Conservation (phyloP, 2,888 invertebrate species). For the Azorinus chamasolen region DNA sequence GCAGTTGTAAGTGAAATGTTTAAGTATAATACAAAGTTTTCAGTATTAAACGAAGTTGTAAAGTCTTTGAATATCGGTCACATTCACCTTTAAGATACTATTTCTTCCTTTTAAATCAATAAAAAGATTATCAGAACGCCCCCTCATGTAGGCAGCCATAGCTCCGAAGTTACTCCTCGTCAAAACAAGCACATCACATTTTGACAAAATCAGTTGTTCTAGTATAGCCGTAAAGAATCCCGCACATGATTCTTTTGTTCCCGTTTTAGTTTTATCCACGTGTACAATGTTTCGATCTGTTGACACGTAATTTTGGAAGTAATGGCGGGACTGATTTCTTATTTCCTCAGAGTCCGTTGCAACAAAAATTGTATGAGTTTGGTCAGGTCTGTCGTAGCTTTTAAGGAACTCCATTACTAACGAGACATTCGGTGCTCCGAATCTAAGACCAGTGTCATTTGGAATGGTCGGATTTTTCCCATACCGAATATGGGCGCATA, state of each 20-base stretch:
- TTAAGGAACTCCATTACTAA: conserved; percentile 20
- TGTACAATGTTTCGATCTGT: conserved; percentile 26
- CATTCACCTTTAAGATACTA: conserved; percentile 1
- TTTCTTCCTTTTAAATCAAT: conserved; percentile 7
- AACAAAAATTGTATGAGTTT: conserved; percentile 27
- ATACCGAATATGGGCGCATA: conserved; percentile 45
- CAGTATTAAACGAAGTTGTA: conserved; percentile 14
- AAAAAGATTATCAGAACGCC: conserved; percentile 15
- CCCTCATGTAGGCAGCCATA: conserved; percentile 37
- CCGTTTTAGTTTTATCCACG: conserved; percentile 13
- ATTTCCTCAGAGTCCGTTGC: conserved; percentile 47
- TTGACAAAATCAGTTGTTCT: conserved; percentile 36
- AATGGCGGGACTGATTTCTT: neutral
- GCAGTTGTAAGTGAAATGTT: too few relatives aligned
- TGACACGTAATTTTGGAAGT: conserved; percentile 6
- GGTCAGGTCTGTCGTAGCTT: conserved; percentile 1
- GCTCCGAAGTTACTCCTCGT: conserved; percentile 46
- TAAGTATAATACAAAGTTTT: too few relatives aligned
- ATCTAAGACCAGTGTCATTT: conserved; percentile 7
- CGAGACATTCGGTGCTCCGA: conserved; percentile 26
- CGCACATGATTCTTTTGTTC: conserved; percentile 5
- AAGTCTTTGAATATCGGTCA: conserved; percentile 19
- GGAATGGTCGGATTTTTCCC: conserved; percentile 47
- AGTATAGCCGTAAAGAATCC: conserved; percentile 31
- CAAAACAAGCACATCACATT: conserved; percentile 41